These are phyloP conservation scores for Nycticryphes semicollaris DNA, from an alignment of 2,113 vertebrate genomes.

Conservation along the genomic window DNA sequence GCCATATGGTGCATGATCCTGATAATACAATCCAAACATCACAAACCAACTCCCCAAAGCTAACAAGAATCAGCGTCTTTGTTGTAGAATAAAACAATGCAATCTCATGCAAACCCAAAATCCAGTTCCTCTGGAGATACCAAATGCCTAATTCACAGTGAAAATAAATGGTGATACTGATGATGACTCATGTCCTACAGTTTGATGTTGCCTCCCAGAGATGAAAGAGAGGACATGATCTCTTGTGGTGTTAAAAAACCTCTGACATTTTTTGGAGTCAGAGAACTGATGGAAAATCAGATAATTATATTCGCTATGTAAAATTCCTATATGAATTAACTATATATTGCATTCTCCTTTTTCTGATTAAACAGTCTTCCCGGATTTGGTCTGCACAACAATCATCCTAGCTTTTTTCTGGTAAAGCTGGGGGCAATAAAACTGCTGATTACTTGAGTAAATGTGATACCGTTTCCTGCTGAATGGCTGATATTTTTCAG, in stretches of 20 bases:
- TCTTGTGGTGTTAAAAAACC: neutral
- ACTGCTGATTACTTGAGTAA: neutral
- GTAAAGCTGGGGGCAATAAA: neutral
- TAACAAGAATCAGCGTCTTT: neutral
- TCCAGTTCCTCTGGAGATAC: slow-evolving; percentile 22
- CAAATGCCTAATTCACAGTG: neutral
- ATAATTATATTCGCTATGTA: neutral
- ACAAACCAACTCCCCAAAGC: slow-evolving; percentile 32
- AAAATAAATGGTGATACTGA: neutral
- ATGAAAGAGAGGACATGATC: slow-evolving; percentile 18
- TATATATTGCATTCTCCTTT: neutral
- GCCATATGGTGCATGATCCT: slow-evolving; percentile 20
- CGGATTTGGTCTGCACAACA: neutral
- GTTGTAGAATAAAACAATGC: slow-evolving; percentile 35
- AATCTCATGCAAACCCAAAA: neutral
- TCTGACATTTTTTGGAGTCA: neutral
- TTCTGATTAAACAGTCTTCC: neutral
- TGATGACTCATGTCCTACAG: neutral
- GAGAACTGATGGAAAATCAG: slow-evolving; percentile 22
- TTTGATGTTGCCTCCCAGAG: neutral
- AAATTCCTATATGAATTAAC: neutral
- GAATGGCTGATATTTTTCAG: neutral
- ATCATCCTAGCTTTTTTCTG: neutral
- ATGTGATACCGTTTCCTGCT: neutral
- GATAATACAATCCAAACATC: slow-evolving; percentile 55